Conservation (phyloP, 2,888 invertebrate genomes). For the Phorcus lineatus region DNA sequence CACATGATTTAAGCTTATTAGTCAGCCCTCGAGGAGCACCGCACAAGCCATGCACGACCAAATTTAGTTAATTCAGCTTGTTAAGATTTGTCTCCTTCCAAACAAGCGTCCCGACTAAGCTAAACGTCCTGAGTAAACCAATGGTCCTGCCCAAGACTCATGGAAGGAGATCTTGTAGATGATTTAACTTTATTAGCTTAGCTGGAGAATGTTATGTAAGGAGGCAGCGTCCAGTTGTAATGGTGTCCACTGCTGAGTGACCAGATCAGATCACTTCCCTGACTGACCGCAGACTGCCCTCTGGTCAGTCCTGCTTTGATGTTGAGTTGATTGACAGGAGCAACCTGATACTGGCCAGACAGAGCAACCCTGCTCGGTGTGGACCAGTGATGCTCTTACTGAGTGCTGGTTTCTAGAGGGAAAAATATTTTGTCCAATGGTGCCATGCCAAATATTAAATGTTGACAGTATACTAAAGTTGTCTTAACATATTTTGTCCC, state of each 20-base stretch:
- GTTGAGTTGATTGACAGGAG: slow-evolving; percentile 8
- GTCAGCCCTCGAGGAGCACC: slow-evolving; percentile 4
- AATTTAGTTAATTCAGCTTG: slow-evolving; percentile 18
- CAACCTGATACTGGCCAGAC: background rate
- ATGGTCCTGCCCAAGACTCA: background rate
- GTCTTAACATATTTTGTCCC: too few relatives aligned
- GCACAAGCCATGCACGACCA: slow-evolving; percentile 1
- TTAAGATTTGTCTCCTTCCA: slow-evolving; percentile 17
- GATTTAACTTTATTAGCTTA: background rate
- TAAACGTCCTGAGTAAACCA: background rate
- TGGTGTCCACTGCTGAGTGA: slow-evolving; percentile 3
- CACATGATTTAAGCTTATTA: slow-evolving; percentile 22
- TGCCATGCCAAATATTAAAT: too few relatives aligned
- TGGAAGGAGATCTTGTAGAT: background rate
- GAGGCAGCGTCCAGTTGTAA: background rate
- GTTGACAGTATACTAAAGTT: too few relatives aligned
- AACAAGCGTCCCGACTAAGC: slow-evolving; percentile 14
- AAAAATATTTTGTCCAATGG: too few relatives aligned
- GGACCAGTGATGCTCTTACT: too few relatives aligned
- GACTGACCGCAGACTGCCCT: slow-evolving; percentile 6
- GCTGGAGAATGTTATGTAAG: slow-evolving; percentile 8
- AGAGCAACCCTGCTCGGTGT: background rate
- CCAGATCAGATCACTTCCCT: background rate
- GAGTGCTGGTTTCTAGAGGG: too few relatives aligned
- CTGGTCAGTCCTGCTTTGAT: slow-evolving; percentile 19